Evolutionary conservation across 2,888 invertebrate genomes (phyloP).

Genomic region (Geophilus truncorum): DNA sequence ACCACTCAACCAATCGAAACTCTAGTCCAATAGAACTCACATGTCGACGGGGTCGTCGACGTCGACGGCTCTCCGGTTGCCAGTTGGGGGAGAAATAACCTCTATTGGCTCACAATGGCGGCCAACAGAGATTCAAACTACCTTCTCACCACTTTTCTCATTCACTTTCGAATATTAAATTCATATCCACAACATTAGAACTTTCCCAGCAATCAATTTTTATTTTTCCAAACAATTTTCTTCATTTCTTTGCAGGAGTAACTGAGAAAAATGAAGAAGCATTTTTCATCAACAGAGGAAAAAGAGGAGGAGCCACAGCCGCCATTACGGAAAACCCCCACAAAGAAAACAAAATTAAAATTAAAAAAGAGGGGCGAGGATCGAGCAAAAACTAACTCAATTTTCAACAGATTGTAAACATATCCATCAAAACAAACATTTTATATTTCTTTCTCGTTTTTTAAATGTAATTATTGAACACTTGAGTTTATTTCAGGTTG

Average conservation of each 20-base stretch:
- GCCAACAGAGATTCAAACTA: not conserved
- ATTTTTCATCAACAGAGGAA: not conserved
- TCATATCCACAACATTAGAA: not conserved
- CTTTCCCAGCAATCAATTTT: not conserved
- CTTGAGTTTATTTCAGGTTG: not conserved
- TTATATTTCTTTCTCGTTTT: not conserved
- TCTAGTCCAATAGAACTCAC: not conserved
- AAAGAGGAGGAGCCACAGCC: not conserved
- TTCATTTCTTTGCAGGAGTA: not conserved
- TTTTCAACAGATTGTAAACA: not conserved
- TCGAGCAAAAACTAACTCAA: not conserved
- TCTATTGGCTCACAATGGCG: slow-evolving; percentile 22
- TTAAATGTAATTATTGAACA: not conserved
- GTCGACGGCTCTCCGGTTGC: not conserved
- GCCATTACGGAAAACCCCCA: not conserved
- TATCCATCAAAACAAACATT: not conserved
- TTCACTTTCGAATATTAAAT: not conserved
- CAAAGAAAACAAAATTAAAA: not conserved
- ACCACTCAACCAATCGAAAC: slow-evolving; percentile 10
- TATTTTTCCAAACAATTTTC: slow-evolving; percentile 1
- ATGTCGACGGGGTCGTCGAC: not conserved
- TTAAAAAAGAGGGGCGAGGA: not conserved
- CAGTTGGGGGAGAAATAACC: slow-evolving; percentile 10
- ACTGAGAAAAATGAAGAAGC: not conserved
- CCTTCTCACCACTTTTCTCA: not conserved